Base-by-base conservation (phyloP, 2,888 invertebrate species). In the Ommatoiulus sabulosus region DNA sequence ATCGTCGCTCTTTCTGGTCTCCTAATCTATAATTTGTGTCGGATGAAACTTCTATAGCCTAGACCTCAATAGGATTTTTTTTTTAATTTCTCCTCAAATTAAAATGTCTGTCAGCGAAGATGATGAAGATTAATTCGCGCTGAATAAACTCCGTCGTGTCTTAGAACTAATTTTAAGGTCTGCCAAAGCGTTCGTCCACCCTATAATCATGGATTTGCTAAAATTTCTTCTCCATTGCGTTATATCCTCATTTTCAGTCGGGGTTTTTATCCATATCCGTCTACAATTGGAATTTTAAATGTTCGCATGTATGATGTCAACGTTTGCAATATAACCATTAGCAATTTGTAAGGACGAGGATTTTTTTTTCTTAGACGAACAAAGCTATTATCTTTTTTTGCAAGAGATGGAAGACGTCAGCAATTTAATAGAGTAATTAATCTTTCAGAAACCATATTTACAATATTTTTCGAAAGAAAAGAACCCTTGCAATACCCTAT, bases 11-110 rank as follows among this genome's bases (percentile, higher is more conserved):
- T 63, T 6, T 63, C 63, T 63, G 15, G 63, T 72, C 72, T 72
- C 72, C 72, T 72, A 72, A 72, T 72, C 72, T 72, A 72, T 72
- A 72, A 72, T 72, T 72, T 72, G 72, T 72, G 72, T 72, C 72
- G 72, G 72, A 72, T 72, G 72, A 72, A 72, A 72, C 24, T 72
- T 5, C 72, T n/a, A 17, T 63, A 72, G 72, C 72, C 72, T 72
- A 72, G 72, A 72, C 72, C 72, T 72, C 6, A 72, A 72, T 72
- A 24, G 72, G n/a, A 72, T n/a, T 72, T 72, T 72, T 72, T 72
- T 72, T 72, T 8, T 24, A 72, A 72, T 24, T 72, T 72, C 24
- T 10, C n/a, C 24, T 6, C 72, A 72, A 72, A 72, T 72, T 72
- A 72, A 72, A 72, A 72, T 72, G 72, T 72, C 72, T 72, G 72